These are phyloP conservation scores for Popillia japonica DNA, from an alignment of 1,140 invertebrate species.

Conservation along the genomic window DNA sequence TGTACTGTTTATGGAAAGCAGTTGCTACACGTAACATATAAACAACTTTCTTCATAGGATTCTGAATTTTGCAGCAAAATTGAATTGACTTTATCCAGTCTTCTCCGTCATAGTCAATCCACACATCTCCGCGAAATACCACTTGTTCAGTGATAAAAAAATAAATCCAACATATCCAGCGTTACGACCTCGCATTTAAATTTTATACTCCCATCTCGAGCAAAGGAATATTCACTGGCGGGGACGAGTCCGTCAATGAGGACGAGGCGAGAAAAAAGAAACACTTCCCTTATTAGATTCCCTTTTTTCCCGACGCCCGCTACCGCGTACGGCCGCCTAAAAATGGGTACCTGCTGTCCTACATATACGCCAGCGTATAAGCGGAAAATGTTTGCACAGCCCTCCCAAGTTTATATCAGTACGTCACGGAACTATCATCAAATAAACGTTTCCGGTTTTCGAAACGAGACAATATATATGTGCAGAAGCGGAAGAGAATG, in stretches of 20 bases:
- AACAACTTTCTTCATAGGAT: too few species aligned
- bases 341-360: conserved; percentile 1
- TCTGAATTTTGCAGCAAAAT: too few species aligned
- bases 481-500: conserved; percentile 16
- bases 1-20: too few species aligned
- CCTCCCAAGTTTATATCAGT: conserved; percentile 19
- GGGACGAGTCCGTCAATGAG: background rate
- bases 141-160: background rate
- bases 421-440: conserved; percentile 26
- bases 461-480: conserved; percentile 23
- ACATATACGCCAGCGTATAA: background rate
- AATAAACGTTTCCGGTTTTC: conserved; percentile 31
- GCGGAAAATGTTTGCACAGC: background rate
- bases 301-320: background rate
- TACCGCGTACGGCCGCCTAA: background rate
- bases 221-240: background rate
- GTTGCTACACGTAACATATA: too few species aligned
- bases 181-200: conserved; percentile 1
- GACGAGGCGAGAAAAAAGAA: background rate
- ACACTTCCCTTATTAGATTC: conserved; percentile 30
- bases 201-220: background rate
- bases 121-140: background rate
- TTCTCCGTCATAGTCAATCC: background rate
- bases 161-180: conserved; percentile 12
- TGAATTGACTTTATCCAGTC: background rate